Base-by-base conservation (phyloP, 92 coral and sea anemone species). In the Actinernus sp. region DNA sequence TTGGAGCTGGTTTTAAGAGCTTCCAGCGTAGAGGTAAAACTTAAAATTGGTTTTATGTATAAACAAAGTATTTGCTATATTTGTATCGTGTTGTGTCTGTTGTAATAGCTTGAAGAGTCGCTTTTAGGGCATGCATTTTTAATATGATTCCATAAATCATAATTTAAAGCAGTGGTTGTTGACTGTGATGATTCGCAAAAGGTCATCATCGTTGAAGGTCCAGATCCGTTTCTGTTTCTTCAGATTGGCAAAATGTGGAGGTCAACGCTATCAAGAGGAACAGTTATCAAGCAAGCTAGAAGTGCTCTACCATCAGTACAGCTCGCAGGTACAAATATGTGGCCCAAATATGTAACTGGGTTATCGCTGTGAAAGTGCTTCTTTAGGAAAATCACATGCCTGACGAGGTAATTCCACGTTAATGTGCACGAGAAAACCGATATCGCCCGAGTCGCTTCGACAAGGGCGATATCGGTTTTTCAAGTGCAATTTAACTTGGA, bases 261-360 rank as follows among this genome's bases (percentile, higher is more conserved):
- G 72, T 51, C 83, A 47, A 47, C 96, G 21, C 47, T 85, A 65
- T 63, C 88, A 34, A 79, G 83, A 48, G 92, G 89, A 49, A 41
- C 82, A 9, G 61, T 73, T 37, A 62, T 86, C 16, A 68, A 67
- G 21, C 82, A 79, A 1, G 33, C 76, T 18, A 71, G 74, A 44
- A 76, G 57, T 28, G 38, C 60, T 13, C 44, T 74, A 30, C 78
- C 92, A n/a, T 31, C 88, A 39, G 26, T 86, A 34, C 78, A 85
- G 26, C 36, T 79, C 73, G 71, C 92, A 68, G 96, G 96, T 89
- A 55, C 52, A 56, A n/a, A n/a, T n/a, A n/a, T n/a, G n/a, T n/a
- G n/a, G n/a, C n/a, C n/a, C n/a, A n/a, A n/a, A n/a, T n/a, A n/a
- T n/a, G n/a, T n/a, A n/a, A n/a, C n/a, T n/a, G n/a, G n/a, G n/a